phyloP scores from a whole-genome alignment of 2,888 invertebrate species.

The Baccha elongata region DNA sequence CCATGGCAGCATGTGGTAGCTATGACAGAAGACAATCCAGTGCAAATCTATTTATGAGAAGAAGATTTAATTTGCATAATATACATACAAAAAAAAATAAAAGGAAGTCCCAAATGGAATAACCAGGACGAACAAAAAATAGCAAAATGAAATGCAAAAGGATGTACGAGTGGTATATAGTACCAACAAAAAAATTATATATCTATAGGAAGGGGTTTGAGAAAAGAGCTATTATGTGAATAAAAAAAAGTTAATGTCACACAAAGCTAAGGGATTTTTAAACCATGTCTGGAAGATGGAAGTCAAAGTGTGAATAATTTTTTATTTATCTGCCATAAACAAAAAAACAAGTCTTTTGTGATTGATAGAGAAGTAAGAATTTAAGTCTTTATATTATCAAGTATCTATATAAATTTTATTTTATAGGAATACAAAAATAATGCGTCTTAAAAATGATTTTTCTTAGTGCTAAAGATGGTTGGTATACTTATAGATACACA shows the following conservation, averaged over 20 bases:
- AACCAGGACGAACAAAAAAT: neutral
- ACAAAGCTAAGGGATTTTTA: constrained; percentile 27
- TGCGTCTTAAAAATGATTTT: too few species aligned
- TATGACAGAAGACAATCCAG: constrained; percentile 40
- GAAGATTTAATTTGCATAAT: constrained; percentile 69
- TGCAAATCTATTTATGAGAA: constrained; percentile 65
- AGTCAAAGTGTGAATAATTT: constrained; percentile 56
- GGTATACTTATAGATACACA: too few species aligned
- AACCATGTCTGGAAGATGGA: neutral
- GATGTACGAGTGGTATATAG: neutral
- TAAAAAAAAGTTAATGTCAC: constrained; percentile 13
- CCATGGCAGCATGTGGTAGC: constrained; percentile 21
- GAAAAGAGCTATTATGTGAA: constrained; percentile 18
- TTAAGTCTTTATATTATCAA: too few species aligned
- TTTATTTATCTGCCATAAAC: constrained; percentile 22
- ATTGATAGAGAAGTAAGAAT: constrained; percentile 3
- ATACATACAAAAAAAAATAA: constrained; percentile 37
- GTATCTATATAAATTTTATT: too few species aligned
- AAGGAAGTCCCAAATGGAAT: constrained; percentile 23
- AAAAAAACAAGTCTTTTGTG: neutral
- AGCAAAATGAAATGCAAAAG: constrained; percentile 28
- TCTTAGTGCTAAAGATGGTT: too few species aligned
- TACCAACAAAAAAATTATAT: neutral
- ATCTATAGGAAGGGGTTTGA: constrained; percentile 15
- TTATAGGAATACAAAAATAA: too few species aligned